A percentile compares a stretch with the other conserved stretches of the same genome.
These are phyloP conservation scores for Chaetophractus vellerosus DNA, from an alignment of 2,797 vertebrate species.

Conservation along the genomic window DNA sequence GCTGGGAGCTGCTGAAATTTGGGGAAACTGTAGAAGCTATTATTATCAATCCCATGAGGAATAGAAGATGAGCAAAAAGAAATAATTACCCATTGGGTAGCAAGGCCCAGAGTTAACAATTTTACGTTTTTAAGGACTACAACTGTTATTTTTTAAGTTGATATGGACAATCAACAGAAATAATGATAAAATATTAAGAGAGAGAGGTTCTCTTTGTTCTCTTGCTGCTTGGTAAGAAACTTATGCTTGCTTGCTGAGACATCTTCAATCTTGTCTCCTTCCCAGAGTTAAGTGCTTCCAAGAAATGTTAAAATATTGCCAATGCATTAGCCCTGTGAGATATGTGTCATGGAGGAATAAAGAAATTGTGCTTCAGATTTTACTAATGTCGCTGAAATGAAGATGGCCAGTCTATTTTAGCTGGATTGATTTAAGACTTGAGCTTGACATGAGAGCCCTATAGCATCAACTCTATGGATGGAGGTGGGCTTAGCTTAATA, in stretches of 20 bases:
- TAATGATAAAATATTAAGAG: neutral
- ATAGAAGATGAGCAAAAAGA: neutral
- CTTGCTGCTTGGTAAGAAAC: neutral
- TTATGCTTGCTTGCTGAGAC: neutral
- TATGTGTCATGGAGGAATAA: neutral
- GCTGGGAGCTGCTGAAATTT: neutral
- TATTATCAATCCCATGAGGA: neutral
- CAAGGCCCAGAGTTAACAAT: neutral
- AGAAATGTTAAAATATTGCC: neutral
- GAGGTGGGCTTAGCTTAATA: constrained; percentile 72
- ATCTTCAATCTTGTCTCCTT: neutral
- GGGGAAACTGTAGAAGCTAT: neutral
- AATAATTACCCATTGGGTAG: neutral
- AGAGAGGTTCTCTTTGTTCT: neutral
- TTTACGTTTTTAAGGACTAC: neutral
- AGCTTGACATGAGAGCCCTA: neutral
- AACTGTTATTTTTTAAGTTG: neutral
- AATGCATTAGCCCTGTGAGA: neutral
- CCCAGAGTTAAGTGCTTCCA: constrained; percentile 8
- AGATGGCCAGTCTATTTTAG: neutral
- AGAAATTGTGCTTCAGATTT: neutral
- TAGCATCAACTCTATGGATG: constrained; percentile 1
- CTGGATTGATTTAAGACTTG: constrained; percentile 40
- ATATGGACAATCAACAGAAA: neutral
- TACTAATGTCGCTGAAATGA: neutral